A percentile compares a stretch with the other conserved stretches of the same genome.
Evolutionary conservation across 2,888 invertebrate species (phyloP).

Genomic region (Ornithoptera priamus): DNA sequence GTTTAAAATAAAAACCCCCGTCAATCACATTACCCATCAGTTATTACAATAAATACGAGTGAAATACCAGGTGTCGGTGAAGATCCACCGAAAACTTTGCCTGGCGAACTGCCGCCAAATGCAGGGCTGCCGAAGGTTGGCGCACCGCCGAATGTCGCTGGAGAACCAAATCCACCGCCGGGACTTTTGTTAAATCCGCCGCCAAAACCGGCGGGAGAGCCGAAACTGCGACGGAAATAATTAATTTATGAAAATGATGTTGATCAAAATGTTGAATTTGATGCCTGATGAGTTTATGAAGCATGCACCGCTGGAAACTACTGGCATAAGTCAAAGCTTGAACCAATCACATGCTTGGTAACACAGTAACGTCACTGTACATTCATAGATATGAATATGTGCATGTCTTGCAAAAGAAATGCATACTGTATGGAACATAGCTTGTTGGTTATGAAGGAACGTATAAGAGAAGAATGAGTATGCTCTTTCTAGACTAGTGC

Average conservation of each 20-base stretch:
- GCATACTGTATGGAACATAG: too few species aligned
- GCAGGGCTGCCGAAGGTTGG: conserved; percentile 73
- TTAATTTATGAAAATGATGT: neutral
- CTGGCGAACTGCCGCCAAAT: conserved; percentile 77
- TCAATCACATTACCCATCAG: neutral
- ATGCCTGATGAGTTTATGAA: neutral
- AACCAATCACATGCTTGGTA: too few species aligned
- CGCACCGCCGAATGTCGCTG: conserved; percentile 75
- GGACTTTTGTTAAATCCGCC: conserved; percentile 70
- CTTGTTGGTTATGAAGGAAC: too few species aligned
- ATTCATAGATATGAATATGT: too few species aligned
- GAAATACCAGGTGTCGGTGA: conserved; percentile 48
- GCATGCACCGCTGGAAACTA: conserved; percentile 19
- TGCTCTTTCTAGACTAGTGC: too few species aligned
- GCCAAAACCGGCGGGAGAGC: conserved; percentile 52
- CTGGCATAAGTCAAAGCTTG: too few species aligned
- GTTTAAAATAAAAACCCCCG: neutral
- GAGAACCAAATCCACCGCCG: conserved; percentile 58
- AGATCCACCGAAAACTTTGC: conserved; percentile 61
- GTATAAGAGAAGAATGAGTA: too few species aligned
- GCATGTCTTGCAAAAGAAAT: too few species aligned
- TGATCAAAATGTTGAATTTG: neutral
- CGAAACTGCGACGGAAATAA: conserved; percentile 45
- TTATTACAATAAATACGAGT: neutral
- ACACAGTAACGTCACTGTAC: too few species aligned